Conservation (phyloP, 2,888 invertebrate species). For the Eulithis testata region DNA sequence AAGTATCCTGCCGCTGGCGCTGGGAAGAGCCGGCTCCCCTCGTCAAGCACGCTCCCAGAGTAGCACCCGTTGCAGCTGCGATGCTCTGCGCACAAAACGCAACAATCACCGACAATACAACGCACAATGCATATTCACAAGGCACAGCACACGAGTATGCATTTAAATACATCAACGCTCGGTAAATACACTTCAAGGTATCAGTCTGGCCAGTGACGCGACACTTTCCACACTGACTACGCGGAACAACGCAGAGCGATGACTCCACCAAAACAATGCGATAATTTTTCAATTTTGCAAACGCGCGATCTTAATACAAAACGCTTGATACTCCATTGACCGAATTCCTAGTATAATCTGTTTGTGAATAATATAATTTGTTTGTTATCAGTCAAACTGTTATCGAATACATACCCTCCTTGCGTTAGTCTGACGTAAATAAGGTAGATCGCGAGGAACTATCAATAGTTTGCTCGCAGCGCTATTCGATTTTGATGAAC, state of each 20-base stretch:
- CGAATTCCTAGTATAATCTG: constrained; percentile 26
- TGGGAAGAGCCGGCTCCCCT: constrained; percentile 83
- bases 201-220: constrained; percentile 47
- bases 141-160: constrained; percentile 31
- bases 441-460: constrained; percentile 79
- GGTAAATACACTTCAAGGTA: constrained; percentile 30
- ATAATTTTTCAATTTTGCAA: constrained; percentile 31
- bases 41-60: constrained; percentile 84
- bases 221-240: constrained; percentile 50
- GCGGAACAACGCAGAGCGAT: constrained; percentile 41
- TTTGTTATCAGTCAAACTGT: constrained; percentile 23
- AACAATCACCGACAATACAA: constrained; percentile 35
- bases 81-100: constrained; percentile 67
- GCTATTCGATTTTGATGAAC: constrained; percentile 69
- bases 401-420: constrained; percentile 66
- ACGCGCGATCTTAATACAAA: constrained; percentile 27
- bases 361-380: constrained; percentile 12
- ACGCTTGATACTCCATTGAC: constrained; percentile 28
- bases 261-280: constrained; percentile 39
- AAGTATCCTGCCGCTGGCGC: constrained; percentile 82
- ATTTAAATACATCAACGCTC: constrained; percentile 32
- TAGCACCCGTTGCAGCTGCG: constrained; percentile 83
- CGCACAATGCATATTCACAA: constrained; percentile 35
- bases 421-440: constrained; percentile 82
- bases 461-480: constrained; percentile 75